Evolutionary conservation across 1,140 invertebrate genomes (phyloP), one percentile per base, ranked within the genome.

Genomic region (Heliconius melpomene): DNA sequence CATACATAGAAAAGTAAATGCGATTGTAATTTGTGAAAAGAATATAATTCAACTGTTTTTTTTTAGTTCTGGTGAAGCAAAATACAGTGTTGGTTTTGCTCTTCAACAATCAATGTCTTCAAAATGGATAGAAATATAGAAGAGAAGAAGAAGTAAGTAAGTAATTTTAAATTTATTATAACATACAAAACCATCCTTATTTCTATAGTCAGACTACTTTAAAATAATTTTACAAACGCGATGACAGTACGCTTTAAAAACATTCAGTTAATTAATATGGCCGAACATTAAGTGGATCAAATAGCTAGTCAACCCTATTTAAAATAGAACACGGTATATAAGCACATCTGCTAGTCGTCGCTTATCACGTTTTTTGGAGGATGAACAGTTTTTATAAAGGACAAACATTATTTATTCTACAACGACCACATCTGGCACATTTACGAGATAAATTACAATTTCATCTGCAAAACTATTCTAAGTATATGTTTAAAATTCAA

Each of bases 221-320:
- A 36, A 71, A 32, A 16, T 36, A 11, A 20, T 72, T 72, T 23
- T 38, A 40, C 60, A 66, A 66, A 16, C 9, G 23, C 20, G 60
- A 66, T 16, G 23, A 66, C 23, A 66, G 60, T 66, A 57, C 11
- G 9, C 11, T 66, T 66, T 23, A 29, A 66, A 66, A 66, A 29
- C 13, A 66, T 66, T 26, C 60, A 26, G 0, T 66, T 66, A 66
- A 66, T 29, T 29, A 29, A 29, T 66, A 16, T 29, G 60, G 60
- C 60, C 60, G 60, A 66, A 66, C 60, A 26, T 29, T 66, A 66
- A 66, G 60, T 29, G 23, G 60, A 66, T 66, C 60, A 72, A 72
- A 36, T 72, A 20, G 71, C 29, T 36, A n/a, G 70, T 72, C 36
- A 38, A 72, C 36, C 32, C 8, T 72, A 72, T 72, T 72, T 72